A percentile compares a stretch with the other conserved stretches of the same genome.
Conservation (phyloP, 1,140 invertebrate genomes). For the Carcinoscorpius rotundicauda region DNA sequence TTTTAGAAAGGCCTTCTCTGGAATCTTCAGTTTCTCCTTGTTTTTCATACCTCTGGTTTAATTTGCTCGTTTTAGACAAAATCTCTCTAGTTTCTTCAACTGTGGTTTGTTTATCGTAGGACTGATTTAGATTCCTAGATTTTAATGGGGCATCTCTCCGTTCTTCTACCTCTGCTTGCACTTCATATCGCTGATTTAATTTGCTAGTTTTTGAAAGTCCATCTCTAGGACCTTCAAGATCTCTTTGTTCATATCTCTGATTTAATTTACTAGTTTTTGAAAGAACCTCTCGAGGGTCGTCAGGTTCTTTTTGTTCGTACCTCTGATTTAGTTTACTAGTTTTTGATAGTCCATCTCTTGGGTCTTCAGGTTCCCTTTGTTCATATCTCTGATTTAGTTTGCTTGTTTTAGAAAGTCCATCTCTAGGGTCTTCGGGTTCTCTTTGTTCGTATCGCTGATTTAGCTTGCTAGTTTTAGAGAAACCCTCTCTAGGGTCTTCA, state of each 20-base stretch:
- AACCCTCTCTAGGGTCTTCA: neutral
- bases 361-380: neutral
- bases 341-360: neutral
- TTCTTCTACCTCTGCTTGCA: neutral
- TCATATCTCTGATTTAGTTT: conserved; percentile 1
- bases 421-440: neutral
- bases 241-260: neutral
- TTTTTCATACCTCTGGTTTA: neutral
- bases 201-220: neutral
- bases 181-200: neutral
- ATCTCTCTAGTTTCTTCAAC: neutral
- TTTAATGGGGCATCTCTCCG: neutral
- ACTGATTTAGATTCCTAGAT: neutral
- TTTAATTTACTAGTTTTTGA: neutral
- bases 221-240: neutral
- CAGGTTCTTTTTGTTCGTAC: neutral
- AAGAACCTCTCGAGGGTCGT: neutral
- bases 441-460: conserved; percentile 1
- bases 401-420: neutral
- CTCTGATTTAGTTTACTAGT: neutral
- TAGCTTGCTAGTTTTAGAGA: neutral
- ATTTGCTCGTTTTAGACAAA: neutral
- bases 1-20: conserved; percentile 52
- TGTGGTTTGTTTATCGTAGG: neutral
- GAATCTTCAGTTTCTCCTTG: neutral